Evolutionary conservation across 1,140 invertebrate genomes (phyloP).

Genomic region (Rhagoletis zephyria): DNA sequence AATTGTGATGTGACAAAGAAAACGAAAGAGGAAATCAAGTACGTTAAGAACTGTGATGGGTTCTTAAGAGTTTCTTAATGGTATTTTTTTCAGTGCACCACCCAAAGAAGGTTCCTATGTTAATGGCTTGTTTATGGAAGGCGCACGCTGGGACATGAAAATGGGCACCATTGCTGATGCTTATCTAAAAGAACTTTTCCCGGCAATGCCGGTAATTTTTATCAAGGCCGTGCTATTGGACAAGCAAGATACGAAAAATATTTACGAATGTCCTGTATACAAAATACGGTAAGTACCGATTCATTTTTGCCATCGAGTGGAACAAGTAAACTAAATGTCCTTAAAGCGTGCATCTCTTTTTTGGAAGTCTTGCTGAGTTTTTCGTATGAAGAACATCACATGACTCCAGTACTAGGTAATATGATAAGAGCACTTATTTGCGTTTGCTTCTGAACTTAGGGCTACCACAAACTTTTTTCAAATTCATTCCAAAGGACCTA

Average conservation of each 20-base stretch:
- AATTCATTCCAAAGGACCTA: no score
- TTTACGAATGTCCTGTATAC: slow-evolving; percentile 95
- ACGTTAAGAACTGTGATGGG: slow-evolving; percentile 59
- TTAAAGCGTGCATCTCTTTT: no score
- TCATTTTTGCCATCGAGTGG: no score
- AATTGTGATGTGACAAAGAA: slow-evolving; percentile 96
- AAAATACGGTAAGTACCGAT: slow-evolving; percentile 81
- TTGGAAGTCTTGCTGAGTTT: no score
- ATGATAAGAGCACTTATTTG: no score
- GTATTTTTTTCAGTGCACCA: slow-evolving; percentile 75
- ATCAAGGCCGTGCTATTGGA: slow-evolving; percentile 90
- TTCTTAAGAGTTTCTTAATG: background rate
- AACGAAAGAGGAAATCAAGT: slow-evolving; percentile 87
- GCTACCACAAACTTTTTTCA: no score
- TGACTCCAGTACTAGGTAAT: no score
- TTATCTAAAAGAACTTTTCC: slow-evolving; percentile 90
- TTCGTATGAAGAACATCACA: no score
- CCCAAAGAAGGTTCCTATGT: slow-evolving; percentile 93
- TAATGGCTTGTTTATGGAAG: slow-evolving; percentile 93
- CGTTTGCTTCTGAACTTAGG: no score
- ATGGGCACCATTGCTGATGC: slow-evolving; percentile 86
- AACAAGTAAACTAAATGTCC: no score
- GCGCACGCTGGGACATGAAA: slow-evolving; percentile 90
- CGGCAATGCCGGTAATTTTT: slow-evolving; percentile 92
- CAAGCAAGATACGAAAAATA: slow-evolving; percentile 88